Evolutionary conservation across 2,888 invertebrate species (phyloP).

Genomic region (Desoria tigrina): DNA sequence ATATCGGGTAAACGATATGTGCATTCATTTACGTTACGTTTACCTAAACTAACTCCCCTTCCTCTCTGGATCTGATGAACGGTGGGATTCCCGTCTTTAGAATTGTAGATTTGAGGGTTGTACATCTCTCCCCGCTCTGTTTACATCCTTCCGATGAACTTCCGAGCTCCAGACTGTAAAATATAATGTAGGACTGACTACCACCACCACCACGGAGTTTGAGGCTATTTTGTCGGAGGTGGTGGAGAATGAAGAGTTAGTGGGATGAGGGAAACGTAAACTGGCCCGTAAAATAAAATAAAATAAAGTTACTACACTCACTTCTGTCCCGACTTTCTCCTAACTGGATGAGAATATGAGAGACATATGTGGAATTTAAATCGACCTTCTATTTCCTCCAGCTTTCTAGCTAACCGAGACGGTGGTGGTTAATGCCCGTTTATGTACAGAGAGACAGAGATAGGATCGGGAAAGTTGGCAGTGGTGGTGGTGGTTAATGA

Average conservation of each 20-base stretch:
- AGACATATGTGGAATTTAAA: background rate
- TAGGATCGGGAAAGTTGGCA: too few species aligned
- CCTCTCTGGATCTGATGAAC: too few species aligned
- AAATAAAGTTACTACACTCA: too few species aligned
- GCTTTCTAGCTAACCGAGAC: too few species aligned
- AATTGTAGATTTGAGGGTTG: background rate
- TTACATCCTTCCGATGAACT: background rate
- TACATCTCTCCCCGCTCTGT: background rate
- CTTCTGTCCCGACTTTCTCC: background rate
- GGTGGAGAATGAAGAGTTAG: conserved; percentile 29
- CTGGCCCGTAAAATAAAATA: conserved; percentile 30
- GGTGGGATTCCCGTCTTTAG: too few species aligned
- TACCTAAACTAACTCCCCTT: background rate
- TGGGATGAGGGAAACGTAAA: conserved; percentile 28
- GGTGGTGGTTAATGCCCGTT: too few species aligned
- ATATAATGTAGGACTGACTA: too few species aligned
- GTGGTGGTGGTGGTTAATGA: too few species aligned
- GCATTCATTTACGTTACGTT: background rate
- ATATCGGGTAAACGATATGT: background rate
- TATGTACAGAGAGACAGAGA: too few species aligned
- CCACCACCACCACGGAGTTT: too few species aligned
- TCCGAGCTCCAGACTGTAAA: background rate
- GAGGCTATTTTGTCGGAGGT: background rate
- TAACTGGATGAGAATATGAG: background rate
- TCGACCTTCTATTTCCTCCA: background rate